These are phyloP conservation scores for Thecophora atra DNA, from an alignment of 2,888 invertebrate species.

Conservation along the genomic window DNA sequence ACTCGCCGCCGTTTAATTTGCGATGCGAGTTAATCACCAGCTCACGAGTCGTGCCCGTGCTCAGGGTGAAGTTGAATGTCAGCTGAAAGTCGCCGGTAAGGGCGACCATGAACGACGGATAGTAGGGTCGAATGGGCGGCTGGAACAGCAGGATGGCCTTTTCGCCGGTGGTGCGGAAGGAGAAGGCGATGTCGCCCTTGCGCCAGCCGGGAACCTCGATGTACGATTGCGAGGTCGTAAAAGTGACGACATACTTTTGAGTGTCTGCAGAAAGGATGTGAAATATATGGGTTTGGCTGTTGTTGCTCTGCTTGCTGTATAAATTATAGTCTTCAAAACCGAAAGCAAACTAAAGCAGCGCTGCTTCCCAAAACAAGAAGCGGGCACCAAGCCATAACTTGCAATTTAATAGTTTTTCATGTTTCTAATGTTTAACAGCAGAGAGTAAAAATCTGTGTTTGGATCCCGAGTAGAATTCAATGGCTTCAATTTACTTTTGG, in stretches of 20 bases:
- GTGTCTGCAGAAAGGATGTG: conserved; percentile 73
- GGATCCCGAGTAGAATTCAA: no score
- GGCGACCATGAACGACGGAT: conserved; percentile 92
- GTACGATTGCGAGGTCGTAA: conserved; percentile 91
- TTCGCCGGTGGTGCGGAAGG: conserved; percentile 90
- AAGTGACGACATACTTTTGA: conserved; percentile 91
- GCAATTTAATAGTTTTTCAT: no score
- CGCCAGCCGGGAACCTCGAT: conserved; percentile 94
- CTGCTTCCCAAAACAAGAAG: no score
- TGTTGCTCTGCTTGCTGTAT: no score
- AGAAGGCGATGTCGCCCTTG: conserved; percentile 91
- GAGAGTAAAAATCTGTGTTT: no score
- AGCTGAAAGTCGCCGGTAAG: conserved; percentile 86
- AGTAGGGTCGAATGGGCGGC: conserved; percentile 86
- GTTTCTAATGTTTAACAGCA: no score
- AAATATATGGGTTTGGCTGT: neutral
- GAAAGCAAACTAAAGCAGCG: no score
- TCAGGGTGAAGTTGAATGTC: conserved; percentile 89
- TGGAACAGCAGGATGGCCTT: conserved; percentile 91
- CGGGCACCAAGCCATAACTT: no score
- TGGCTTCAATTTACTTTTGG: no score
- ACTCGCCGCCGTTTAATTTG: conserved; percentile 89
- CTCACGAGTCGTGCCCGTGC: conserved; percentile 83
- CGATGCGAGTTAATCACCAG: conserved; percentile 83
- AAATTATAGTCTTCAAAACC: no score